These are phyloP conservation scores for Drosophila sturtevanti DNA, from an alignment of 1,140 invertebrate genomes.

Conservation along the genomic window DNA sequence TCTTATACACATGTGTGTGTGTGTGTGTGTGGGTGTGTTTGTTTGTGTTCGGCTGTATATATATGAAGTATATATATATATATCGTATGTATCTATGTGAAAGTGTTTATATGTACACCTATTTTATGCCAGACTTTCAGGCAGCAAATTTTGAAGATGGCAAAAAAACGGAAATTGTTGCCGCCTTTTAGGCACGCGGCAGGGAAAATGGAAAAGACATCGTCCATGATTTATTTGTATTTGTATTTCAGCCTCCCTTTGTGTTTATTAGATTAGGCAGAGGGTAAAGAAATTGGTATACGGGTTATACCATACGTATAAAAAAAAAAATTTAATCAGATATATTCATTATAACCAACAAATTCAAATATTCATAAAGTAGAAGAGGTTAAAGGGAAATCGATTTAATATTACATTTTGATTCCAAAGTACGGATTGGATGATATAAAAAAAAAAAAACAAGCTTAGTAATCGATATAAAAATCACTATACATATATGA, in stretches of 20 bases:
- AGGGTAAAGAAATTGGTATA: neutral
- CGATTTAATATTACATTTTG: too few relatives aligned
- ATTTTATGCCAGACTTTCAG: neutral
- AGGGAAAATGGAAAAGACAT: slow-evolving; percentile 2
- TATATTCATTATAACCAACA: neutral
- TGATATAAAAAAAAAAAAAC: too few relatives aligned
- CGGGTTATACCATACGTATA: neutral
- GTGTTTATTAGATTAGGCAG: slow-evolving; percentile 16
- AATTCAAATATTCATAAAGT: neutral
- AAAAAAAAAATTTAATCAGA: slow-evolving; percentile 1
- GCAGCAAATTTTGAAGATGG: neutral
- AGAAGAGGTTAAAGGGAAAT: too few relatives aligned
- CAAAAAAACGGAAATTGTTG: slow-evolving; percentile 9
- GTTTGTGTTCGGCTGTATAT: neutral
- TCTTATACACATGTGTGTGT: neutral
- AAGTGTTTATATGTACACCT: neutral
- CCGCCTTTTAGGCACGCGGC: slow-evolving; percentile 14
- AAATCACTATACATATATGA: too few relatives aligned
- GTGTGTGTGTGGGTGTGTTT: neutral
- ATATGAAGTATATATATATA: too few relatives aligned
- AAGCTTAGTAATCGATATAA: too few relatives aligned
- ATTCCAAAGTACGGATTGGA: too few relatives aligned
- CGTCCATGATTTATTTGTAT: slow-evolving; percentile 12
- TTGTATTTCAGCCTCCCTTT: slow-evolving; percentile 7
- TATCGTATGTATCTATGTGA: too few relatives aligned